Percentiles rank a stretch among this genome's conserved stretches.
These are phyloP conservation scores for Isotomurus palustris DNA, from an alignment of 2,888 invertebrate genomes.

Conservation along the genomic window DNA sequence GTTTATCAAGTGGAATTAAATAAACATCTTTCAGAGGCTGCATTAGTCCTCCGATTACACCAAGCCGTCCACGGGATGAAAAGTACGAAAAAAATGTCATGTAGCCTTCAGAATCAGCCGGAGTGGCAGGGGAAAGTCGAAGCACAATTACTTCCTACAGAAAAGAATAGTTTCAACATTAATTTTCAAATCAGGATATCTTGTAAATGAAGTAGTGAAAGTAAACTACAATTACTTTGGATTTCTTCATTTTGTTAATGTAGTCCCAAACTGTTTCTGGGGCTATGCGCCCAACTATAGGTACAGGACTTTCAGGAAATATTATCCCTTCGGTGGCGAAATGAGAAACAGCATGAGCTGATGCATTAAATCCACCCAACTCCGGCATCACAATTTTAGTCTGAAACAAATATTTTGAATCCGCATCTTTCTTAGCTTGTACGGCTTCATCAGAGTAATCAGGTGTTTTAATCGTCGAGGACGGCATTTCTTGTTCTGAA, in stretches of 20 bases:
- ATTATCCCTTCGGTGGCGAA: slow-evolving; percentile 23
- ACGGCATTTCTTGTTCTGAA: slow-evolving; percentile 44
- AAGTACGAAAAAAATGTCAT: slow-evolving; percentile 82
- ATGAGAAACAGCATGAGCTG: slow-evolving; percentile 39
- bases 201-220: background rate
- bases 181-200: background rate
- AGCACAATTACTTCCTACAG: slow-evolving; percentile 71
- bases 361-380: slow-evolving; percentile 39
- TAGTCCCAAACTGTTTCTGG: slow-evolving; percentile 91
- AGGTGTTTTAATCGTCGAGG: slow-evolving; percentile 46
- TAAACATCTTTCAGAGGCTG: slow-evolving; percentile 89
- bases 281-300: slow-evolving; percentile 82
- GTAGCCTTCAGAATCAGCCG: slow-evolving; percentile 78
- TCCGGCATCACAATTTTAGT: slow-evolving; percentile 43
- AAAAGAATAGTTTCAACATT: background rate
- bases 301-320: slow-evolving; percentile 43
- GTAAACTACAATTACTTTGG: slow-evolving; percentile 56
- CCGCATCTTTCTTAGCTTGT: slow-evolving; percentile 17
- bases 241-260: slow-evolving; percentile 81
- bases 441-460: slow-evolving; percentile 39
- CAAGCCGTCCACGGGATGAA: slow-evolving; percentile 62
- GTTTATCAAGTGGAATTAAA: slow-evolving; percentile 76
- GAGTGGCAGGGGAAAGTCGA: slow-evolving; percentile 71
- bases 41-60: slow-evolving; percentile 71
- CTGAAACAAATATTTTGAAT: slow-evolving; percentile 25